Evolutionary conservation across 30 jellyfish, hydroid and myxozoan genomes (phyloP).

Genomic region (Pseudorhiza aurosa): DNA sequence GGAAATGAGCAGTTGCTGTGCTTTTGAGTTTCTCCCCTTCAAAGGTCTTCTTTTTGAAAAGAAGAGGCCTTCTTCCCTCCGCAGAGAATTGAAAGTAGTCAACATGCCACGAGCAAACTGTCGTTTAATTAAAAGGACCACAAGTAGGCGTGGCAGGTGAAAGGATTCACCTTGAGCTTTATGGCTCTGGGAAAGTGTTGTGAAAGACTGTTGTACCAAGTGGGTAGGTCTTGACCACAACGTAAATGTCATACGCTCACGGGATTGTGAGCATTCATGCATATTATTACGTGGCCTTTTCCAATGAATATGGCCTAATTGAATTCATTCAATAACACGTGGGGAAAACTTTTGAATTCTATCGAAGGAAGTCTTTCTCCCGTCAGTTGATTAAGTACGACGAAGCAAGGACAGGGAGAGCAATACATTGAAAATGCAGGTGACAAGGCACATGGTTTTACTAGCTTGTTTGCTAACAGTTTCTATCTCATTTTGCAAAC

Average conservation of each 20-base stretch:
- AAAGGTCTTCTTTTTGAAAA: too few relatives aligned
- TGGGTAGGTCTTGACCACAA: too few relatives aligned
- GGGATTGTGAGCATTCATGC: conserved; percentile 30
- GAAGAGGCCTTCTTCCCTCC: too few relatives aligned
- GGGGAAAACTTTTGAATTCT: neutral
- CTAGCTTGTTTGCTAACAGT: neutral
- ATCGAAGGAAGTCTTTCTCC: neutral
- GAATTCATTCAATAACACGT: conserved; percentile 4
- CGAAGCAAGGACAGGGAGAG: too few relatives aligned
- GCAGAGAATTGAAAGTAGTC: too few relatives aligned
- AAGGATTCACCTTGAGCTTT: neutral
- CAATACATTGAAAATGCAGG: neutral
- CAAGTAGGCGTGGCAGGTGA: neutral
- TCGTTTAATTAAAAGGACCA: neutral
- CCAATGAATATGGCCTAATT: neutral
- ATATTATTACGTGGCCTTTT: conserved; percentile 40
- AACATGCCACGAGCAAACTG: too few relatives aligned
- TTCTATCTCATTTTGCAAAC: neutral
- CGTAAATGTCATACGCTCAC: neutral
- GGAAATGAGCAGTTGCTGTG: too few relatives aligned
- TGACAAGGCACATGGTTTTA: neutral
- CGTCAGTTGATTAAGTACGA: too few relatives aligned
- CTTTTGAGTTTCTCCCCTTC: too few relatives aligned
- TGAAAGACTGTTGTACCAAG: too few relatives aligned
- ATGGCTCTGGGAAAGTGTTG: too few relatives aligned